A percentile compares a stretch with the other conserved stretches of the same genome.
phyloP scores from a whole-genome alignment of 2,797 vertebrate species.

The Momotus momota region DNA sequence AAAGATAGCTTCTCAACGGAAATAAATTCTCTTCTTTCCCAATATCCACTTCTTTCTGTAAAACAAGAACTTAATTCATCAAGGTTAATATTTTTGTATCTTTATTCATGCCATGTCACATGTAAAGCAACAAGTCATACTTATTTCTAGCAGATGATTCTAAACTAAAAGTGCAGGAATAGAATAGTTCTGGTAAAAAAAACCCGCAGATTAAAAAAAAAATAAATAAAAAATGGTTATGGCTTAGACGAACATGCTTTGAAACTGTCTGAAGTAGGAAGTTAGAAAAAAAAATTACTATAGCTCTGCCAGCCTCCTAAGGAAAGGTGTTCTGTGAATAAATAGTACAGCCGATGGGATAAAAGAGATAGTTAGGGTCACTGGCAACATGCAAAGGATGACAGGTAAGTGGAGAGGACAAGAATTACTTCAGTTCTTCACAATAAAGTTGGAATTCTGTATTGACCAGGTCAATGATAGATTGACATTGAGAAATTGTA shows the following conservation, averaged over 20 bases:
- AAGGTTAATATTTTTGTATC: not conserved
- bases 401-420: not conserved
- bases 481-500: not conserved
- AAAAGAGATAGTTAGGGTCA: not conserved
- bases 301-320: not conserved
- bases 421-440: not conserved
- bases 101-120: not conserved
- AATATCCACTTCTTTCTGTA: not conserved
- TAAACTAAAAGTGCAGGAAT: not conserved
- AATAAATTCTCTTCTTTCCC: not conserved
- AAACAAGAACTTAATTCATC: not conserved
- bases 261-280: not conserved
- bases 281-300: not conserved
- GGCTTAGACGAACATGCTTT: not conserved
- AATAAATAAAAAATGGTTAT: not conserved
- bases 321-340: not conserved
- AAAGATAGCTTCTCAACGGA: not conserved
- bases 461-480: not conserved
- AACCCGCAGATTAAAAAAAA: not conserved
- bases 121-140: not conserved
- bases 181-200: not conserved
- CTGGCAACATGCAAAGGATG: not conserved
- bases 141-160: not conserved
- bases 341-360: not conserved
- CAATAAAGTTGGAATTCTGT: not conserved